Conservation (phyloP, 2,888 invertebrate genomes). For the Tachystola acroxantha region DNA sequence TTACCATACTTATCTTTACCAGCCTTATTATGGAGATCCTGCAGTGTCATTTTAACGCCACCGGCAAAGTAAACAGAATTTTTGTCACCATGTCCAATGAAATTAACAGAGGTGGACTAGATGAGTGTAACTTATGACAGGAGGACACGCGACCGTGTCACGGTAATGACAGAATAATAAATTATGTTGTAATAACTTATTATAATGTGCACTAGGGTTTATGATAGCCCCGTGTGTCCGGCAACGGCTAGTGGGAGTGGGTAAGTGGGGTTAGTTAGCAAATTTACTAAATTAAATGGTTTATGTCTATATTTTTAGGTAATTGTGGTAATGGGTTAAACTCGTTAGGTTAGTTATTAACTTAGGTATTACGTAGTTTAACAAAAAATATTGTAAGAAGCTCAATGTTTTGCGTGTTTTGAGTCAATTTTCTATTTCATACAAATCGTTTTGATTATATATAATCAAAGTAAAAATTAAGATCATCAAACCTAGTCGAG, state of each 20-base stretch:
- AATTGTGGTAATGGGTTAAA: slow-evolving; percentile 52
- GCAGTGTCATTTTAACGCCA: slow-evolving; percentile 51
- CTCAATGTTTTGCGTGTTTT: too few species aligned
- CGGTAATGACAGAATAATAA: slow-evolving; percentile 75
- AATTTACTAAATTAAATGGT: slow-evolving; percentile 56
- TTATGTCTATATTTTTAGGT: slow-evolving; percentile 3
- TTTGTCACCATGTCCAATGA: slow-evolving; percentile 75
- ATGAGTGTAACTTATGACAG: slow-evolving; percentile 66
- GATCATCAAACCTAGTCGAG: too few species aligned
- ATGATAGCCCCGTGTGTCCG: slow-evolving; percentile 38
- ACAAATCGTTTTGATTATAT: too few species aligned
- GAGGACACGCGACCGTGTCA: slow-evolving; percentile 65
- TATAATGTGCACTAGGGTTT: slow-evolving; percentile 63
- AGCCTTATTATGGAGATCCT: slow-evolving; percentile 37
- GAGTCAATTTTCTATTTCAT: too few species aligned
- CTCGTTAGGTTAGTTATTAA: background rate
- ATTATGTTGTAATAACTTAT: slow-evolving; percentile 75
- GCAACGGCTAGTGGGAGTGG: slow-evolving; percentile 44
- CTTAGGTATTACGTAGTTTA: background rate
- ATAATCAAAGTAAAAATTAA: too few species aligned
- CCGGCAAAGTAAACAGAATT: slow-evolving; percentile 68
- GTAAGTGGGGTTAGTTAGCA: slow-evolving; percentile 57
- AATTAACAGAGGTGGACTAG: slow-evolving; percentile 57
- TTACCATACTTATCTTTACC: slow-evolving; percentile 55
- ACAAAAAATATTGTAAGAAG: too few species aligned